phyloP scores from a whole-genome alignment of 1,140 invertebrate genomes.

The Adoxophyes honmai region DNA sequence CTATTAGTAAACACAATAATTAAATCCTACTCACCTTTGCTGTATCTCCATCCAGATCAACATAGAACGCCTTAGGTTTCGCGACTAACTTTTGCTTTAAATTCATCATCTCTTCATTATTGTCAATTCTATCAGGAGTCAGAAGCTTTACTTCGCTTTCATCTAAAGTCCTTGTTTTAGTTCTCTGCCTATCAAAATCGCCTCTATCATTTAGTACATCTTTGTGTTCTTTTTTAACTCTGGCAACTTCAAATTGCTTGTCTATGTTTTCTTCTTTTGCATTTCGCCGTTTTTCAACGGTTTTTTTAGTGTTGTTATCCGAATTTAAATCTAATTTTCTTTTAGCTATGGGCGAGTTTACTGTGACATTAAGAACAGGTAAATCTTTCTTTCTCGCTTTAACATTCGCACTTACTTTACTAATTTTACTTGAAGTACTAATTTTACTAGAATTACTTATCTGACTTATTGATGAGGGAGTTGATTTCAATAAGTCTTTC shows the following conservation, averaged over 20 bases:
- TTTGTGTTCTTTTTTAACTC: not conserved
- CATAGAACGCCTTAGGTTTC: constrained; percentile 64
- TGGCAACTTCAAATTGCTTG: not conserved
- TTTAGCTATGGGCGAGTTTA: constrained; percentile 60
- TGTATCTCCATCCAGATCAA: constrained; percentile 45
- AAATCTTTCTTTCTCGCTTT: constrained; percentile 27
- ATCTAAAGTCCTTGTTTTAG: constrained; percentile 65
- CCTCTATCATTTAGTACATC: constrained; percentile 16
- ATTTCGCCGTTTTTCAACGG: constrained; percentile 14
- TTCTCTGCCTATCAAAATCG: constrained; percentile 26
- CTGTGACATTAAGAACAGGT: constrained; percentile 48
- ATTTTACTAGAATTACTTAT: constrained; percentile 3
- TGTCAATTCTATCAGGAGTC: constrained; percentile 48
- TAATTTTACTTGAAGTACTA: not conserved
- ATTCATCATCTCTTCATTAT: constrained; percentile 53
- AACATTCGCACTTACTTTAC: not conserved
- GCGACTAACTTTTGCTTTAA: constrained; percentile 47
- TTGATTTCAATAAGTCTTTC: constrained; percentile 52
- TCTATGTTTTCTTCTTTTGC: constrained; percentile 15
- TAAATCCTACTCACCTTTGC: constrained; percentile 25
- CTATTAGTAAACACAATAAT: too few species aligned
- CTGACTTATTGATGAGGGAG: constrained; percentile 37
- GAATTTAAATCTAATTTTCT: constrained; percentile 34
- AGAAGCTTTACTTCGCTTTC: constrained; percentile 66
- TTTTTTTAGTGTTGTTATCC: constrained; percentile 19